phyloP scores from a whole-genome alignment of 2,888 invertebrate genomes.

The Caenorhabditis parvicauda region DNA sequence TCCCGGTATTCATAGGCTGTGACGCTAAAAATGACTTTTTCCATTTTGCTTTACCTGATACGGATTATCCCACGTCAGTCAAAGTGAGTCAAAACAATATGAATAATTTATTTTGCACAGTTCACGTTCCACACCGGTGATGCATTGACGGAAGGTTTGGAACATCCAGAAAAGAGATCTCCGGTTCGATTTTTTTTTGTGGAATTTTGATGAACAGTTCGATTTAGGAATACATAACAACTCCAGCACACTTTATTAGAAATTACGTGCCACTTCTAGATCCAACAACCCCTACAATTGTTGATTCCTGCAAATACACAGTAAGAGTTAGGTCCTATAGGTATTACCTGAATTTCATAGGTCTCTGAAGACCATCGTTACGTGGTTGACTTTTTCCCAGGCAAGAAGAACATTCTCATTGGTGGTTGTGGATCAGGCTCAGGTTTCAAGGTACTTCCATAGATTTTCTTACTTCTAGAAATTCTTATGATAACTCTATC shows the following conservation, averaged over 20 bases:
- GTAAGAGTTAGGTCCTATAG: constrained; percentile 11
- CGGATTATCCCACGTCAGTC: constrained; percentile 30
- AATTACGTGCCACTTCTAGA: constrained; percentile 31
- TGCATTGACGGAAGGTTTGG: constrained; percentile 7
- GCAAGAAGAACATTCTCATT: constrained; percentile 43
- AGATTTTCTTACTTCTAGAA: background rate
- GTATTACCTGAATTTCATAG: constrained; percentile 11
- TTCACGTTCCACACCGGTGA: constrained; percentile 29
- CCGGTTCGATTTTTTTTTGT: background rate
- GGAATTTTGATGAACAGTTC: background rate
- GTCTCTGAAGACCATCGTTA: constrained; percentile 39
- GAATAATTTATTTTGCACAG: constrained; percentile 13
- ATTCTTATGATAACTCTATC: too few relatives aligned
- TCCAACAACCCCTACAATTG: constrained; percentile 12
- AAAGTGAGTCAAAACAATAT: constrained; percentile 14
- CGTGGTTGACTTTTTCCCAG: constrained; percentile 31
- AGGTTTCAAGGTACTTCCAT: constrained; percentile 54
- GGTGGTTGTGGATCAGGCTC: constrained; percentile 57
- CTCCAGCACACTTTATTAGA: constrained; percentile 24
- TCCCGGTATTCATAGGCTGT: constrained; percentile 28
- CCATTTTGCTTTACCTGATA: constrained; percentile 24
- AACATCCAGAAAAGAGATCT: constrained; percentile 14
- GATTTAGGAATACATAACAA: constrained; percentile 17
- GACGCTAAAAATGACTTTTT: constrained; percentile 5
- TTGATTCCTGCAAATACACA: constrained; percentile 44